Conservation (phyloP, 2,888 invertebrate species). For the Meteorus cinctellus region DNA sequence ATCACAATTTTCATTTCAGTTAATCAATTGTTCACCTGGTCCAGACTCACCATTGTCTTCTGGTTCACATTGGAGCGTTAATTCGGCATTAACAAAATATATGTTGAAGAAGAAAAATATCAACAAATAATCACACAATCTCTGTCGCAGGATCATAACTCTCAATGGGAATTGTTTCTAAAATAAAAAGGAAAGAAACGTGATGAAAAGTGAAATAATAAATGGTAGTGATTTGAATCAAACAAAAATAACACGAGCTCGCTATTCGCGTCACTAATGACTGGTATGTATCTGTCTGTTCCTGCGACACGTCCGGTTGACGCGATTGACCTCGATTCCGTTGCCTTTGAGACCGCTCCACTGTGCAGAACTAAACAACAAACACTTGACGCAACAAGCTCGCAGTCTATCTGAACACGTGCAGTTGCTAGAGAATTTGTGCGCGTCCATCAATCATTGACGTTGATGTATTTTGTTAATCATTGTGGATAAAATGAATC, state of each 20-base stretch:
- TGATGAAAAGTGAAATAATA: not conserved
- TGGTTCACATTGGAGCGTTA: not conserved
- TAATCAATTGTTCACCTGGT: not conserved
- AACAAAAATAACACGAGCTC: not conserved
- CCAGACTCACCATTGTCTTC: conserved; percentile 30
- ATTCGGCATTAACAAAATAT: not conserved
- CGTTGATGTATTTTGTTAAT: not conserved
- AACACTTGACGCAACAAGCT: conserved; percentile 5
- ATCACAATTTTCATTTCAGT: not conserved
- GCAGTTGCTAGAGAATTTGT: conserved; percentile 16
- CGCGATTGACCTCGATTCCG: conserved; percentile 32
- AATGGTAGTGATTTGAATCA: not conserved
- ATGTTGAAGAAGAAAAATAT: not conserved
- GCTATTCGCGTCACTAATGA: conserved; percentile 29
- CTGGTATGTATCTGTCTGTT: conserved; percentile 24
- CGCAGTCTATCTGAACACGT: conserved; percentile 22
- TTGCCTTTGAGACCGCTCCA: conserved; percentile 15
- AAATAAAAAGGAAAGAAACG: not conserved
- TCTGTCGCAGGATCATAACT: not conserved
- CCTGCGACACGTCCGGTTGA: conserved; percentile 35
- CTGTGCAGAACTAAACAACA: conserved; percentile 26
- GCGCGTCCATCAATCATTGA: not conserved
- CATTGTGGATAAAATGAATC: not conserved
- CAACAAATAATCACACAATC: not conserved
- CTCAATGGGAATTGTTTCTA: not conserved